Conservation (phyloP, 2,797 vertebrate genomes). For the Xerus rutilus region DNA sequence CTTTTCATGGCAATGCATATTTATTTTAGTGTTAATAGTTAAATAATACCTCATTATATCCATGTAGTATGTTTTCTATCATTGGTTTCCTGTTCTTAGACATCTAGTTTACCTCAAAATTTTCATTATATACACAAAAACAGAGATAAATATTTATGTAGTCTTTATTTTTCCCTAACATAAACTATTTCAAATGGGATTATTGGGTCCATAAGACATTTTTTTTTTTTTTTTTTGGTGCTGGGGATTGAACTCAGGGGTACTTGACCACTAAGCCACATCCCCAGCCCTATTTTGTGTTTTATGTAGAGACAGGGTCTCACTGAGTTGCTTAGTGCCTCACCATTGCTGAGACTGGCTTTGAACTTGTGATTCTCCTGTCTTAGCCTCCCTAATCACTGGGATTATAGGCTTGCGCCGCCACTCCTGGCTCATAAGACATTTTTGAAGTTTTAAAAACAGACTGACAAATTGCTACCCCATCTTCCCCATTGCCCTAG, state of each 20-base stretch:
- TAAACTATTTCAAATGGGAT: conserved; percentile 5
- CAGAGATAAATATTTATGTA: not conserved
- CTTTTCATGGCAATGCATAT: not conserved
- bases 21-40: not conserved
- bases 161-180: not conserved
- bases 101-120: not conserved
- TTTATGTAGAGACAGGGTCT: no score
- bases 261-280: no score
- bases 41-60: not conserved
- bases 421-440: not conserved
- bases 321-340: no score
- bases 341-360: no score
- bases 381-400: no score
- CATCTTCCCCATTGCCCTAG: no score
- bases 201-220: not conserved
- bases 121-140: conserved; percentile 18
- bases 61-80: conserved; percentile 1
- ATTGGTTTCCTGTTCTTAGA: not conserved
- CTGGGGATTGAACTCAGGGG: no score
- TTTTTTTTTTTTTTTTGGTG: no score
- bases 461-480: not conserved
- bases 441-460: not conserved
- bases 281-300: no score
- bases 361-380: no score
- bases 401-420: no score